Evolutionary conservation across 1,140 invertebrate genomes (phyloP), one percentile per base, ranked within the genome.

Genomic region (Temnothorax nylanderi): DNA sequence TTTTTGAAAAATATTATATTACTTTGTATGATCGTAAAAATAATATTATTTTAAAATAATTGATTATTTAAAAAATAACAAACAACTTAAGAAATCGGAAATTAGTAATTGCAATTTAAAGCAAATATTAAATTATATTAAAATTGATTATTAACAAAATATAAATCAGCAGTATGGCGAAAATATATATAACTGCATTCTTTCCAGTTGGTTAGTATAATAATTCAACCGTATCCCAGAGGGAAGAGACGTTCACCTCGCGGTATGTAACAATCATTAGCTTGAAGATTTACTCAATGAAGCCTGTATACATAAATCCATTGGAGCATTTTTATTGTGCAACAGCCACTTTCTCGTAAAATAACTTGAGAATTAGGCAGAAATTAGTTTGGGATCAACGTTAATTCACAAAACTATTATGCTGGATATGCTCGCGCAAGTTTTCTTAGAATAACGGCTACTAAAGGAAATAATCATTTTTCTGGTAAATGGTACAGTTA

Each of bases 331-430:
- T 84, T 74, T 84, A 75, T 84, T 75, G 41, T 37, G 80, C 80
- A 75, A 74, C 4, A 47, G 54, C 21, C 56, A 84, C 80, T 84
- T 84, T 84, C 80, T 75, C 54, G 69, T 26, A 60, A 62, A 75
- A 71, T 71, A 81, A 21, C 13, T 6, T 26, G 44, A 37, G 8
- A 60, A 90, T 80, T 87, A 56, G 58, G 60, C 37, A 62, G 56
- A 87, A 87, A 90, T 78, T 87, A 49, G 44, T 76, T 89, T 89
- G 65, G 49, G 51, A 49, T 13, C 41, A 44, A 8, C 34, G 34
- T 41, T 58, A 54, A 80, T 56, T 85, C 41, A 41, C 47, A 18
- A 56, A 72, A 54, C 37, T 26, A 74, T 67, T 41, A 51, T 16
- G 51, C 21, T 58, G 16, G 67, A 77, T 56, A 47, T 47, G 65